Conservation (phyloP, 2,113 vertebrate genomes). For the Cryptomyrus ogoouensis region DNA sequence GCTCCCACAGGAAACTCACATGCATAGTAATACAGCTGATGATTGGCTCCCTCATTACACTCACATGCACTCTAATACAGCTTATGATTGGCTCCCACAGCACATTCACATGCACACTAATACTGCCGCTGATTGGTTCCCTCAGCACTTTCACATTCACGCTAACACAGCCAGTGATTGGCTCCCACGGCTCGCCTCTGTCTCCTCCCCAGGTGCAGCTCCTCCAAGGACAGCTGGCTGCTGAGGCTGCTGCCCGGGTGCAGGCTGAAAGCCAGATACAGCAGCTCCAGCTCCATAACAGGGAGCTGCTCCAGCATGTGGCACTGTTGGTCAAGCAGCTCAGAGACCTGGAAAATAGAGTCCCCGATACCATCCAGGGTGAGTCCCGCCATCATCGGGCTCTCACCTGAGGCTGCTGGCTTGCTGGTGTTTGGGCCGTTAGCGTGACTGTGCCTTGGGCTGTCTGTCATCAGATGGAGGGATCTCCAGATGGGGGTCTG, state of each 20-base stretch:
- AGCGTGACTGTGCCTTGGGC: background rate
- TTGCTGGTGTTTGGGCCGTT: background rate
- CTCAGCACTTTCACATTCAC: background rate
- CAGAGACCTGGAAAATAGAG: conserved; percentile 61
- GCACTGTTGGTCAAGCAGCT: conserved; percentile 73
- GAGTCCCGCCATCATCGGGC: background rate
- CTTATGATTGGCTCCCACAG: background rate
- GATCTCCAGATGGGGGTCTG: conserved; percentile 51
- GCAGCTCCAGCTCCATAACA: conserved; percentile 77
- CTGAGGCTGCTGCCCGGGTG: conserved; percentile 63
- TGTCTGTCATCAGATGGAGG: conserved; percentile 47
- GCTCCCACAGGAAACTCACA: background rate
- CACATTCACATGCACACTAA: background rate
- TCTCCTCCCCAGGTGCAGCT: conserved; percentile 63
- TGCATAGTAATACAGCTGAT: background rate
- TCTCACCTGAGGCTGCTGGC: too few species aligned
- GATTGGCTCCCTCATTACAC: background rate
- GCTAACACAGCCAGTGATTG: background rate
- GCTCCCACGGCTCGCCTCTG: background rate
- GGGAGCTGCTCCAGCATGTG: conserved; percentile 72
- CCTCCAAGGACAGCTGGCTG: conserved; percentile 69
- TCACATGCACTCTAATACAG: background rate
- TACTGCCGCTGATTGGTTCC: background rate
- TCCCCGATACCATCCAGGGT: conserved; percentile 40
- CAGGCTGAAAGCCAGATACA: conserved; percentile 72